phyloP scores from a whole-genome alignment of 2,797 vertebrate species.

The Ataeniobius toweri region DNA sequence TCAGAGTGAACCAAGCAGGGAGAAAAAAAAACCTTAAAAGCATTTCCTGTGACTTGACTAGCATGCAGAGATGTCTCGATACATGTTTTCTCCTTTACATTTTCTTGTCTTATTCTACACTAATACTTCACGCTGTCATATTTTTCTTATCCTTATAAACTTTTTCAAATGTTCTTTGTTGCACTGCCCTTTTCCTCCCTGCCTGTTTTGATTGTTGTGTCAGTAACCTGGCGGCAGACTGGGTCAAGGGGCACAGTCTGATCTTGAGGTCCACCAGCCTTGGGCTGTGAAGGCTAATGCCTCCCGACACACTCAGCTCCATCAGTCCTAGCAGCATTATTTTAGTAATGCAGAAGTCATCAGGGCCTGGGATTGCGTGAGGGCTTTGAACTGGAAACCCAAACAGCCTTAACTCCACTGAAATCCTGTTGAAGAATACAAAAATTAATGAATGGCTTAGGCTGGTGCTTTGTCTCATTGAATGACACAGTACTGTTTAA shows the following conservation, averaged over 20 bases:
- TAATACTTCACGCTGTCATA: background rate
- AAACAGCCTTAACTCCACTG: conserved; percentile 66
- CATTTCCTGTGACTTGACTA: conserved; percentile 76
- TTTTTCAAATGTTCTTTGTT: background rate
- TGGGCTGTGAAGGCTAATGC: conserved; percentile 70
- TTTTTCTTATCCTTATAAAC: conserved; percentile 1
- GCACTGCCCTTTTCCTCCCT: conserved; percentile 6
- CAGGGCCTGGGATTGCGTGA: conserved; percentile 70
- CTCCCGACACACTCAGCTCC: conserved; percentile 75
- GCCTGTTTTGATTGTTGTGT: conserved; percentile 67
- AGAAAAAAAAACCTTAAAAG: conserved; percentile 64
- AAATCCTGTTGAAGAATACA: conserved; percentile 66
- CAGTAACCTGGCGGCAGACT: conserved; percentile 57
- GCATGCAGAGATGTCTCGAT: conserved; percentile 54
- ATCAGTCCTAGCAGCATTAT: conserved; percentile 73
- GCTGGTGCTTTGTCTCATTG: conserved; percentile 46
- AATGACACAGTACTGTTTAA: conserved; percentile 36
- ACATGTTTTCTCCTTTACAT: conserved; percentile 12
- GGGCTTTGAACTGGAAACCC: conserved; percentile 77
- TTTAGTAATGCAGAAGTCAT: conserved; percentile 77
- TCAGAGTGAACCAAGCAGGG: conserved; percentile 72
- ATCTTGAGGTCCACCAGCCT: conserved; percentile 68
- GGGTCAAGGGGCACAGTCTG: conserved; percentile 69
- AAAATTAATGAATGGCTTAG: conserved; percentile 66
- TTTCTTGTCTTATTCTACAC: background rate